Evolutionary conservation across 1,140 invertebrate species (phyloP), one percentile per base, ranked within the genome.

Genomic region (Venustaconcha ellipsiformis): DNA sequence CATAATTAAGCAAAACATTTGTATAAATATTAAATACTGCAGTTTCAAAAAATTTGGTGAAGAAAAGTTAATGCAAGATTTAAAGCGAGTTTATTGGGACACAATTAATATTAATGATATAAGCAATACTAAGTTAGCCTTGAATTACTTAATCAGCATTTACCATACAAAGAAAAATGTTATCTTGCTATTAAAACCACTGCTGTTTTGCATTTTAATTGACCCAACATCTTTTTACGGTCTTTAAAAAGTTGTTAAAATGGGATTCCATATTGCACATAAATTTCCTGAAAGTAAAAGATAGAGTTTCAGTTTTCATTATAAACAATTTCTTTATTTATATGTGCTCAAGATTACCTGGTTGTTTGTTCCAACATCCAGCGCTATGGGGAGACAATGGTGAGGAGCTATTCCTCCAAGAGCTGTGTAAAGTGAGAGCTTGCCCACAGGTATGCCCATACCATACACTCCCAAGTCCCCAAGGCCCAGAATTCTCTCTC

Each of bases 371-470:
- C 89, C 89, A 1, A 89, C 89, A 80, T 90, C 89, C 13, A 90
- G 76, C 57, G 82, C 82, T 65, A 90, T 85, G 3, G 89, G 89
- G 20, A 90, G 81, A 67, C 85, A 87, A n/a, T 88, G 78, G 18
- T 83, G 67, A 5, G 89, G 89, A 37, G 78, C 76, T 56, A 90
- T 87, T 37, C 89, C 89, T 26, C 84, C 89, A 30, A 89, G 78
- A 17, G 87, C 88, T 59, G 89, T 90, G 76, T 90, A 90, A 56
- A 90, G 80, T 12, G 88, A 84, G 63, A 90, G 78, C 70, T 90
- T 90, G 30, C 89, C 89, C 30, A 90, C 85, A 58, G 89, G 89
- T 63, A 90, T 90, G 59, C 89, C 89, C 89, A 90, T 90, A 14
- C 89, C 89, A 77, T 88, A 85, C n/a, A 85, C 84, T n/a, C 89